Evolutionary conservation across 2,888 invertebrate species (phyloP), one percentile per base, ranked within the genome.

Genomic region (Parapristionchus giblindavisi): DNA sequence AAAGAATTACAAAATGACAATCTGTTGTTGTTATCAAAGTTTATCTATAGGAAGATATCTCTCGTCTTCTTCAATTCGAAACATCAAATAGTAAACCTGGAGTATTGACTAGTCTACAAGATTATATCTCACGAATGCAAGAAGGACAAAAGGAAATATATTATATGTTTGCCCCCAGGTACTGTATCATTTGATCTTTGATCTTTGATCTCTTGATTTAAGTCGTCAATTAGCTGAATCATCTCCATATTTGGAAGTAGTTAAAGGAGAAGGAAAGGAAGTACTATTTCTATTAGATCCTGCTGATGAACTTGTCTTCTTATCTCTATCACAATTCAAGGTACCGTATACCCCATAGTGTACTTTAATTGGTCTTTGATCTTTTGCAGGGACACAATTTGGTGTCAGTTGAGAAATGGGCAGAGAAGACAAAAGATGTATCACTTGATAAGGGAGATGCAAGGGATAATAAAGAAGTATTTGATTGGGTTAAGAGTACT

Each of bases 221-320:
- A 96, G 95, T 88, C 95, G 98, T 36, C 92, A 92, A 77, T 90
- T 98, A 73, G 98, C 98, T 0, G 94, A 96, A 89, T 92, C 93
- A 0, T 97, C 97, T 0, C 97, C 98, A 0, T 98, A 98, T 89
- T 94, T 93, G 86, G 98, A 98, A 90, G 93, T 94, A 17, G 90
- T 98, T 24, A 94, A 94, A 88, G 93, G 93, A 87, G 92, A 92
- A 70, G 92, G 94, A 82, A 92, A 93, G 5, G 95, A 97, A 90
- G 96, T 98, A 0, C 89, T 98, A 21, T 98, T 96, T 90, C 94
- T 96, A 87, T 96, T 94, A 86, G 97, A 98, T 88, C 93, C 94
- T n/a, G 96, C 96, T 85, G 98, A 99, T 89, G 98, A 98, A 89
- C 72, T 85, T 11, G 85, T 85, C 0, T 83, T 86, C 77, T 90